A percentile compares a stretch with the other conserved stretches of the same genome.
Conservation (phyloP, 1,140 invertebrate genomes). For the Cydia fagiglandana region DNA sequence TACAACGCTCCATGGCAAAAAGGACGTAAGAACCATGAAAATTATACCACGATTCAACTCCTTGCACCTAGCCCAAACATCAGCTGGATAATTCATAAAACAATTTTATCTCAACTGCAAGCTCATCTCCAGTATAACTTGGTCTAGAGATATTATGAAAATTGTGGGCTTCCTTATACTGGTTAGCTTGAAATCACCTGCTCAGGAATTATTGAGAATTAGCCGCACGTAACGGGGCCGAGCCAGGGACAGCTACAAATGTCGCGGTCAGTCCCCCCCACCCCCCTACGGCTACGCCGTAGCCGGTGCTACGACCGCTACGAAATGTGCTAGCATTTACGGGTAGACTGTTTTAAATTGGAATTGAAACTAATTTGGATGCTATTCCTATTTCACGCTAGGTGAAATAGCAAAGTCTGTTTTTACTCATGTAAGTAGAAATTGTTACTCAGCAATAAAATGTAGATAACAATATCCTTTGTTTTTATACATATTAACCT, state of each 20-base stretch:
- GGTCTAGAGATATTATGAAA: background rate
- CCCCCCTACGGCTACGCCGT: constrained; percentile 40
- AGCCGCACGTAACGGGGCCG: background rate
- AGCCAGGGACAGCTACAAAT: constrained; percentile 60
- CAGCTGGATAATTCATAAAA: background rate
- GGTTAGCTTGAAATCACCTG: background rate
- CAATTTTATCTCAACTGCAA: background rate
- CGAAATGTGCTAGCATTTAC: constrained; percentile 26
- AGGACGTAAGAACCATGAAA: background rate
- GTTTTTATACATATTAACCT: too few relatives aligned
- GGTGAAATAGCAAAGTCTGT: background rate
- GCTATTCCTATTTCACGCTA: background rate
- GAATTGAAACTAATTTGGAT: constrained; percentile 6
- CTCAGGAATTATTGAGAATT: background rate
- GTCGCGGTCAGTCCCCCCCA: constrained; percentile 63
- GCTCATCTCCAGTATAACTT: background rate
- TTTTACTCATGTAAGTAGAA: background rate
- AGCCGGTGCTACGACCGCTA: constrained; percentile 32
- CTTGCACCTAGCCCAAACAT: background rate
- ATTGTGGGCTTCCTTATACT: background rate
- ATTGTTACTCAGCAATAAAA: background rate
- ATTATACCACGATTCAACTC: background rate
- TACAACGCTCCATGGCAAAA: background rate
- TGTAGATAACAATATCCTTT: too few relatives aligned
- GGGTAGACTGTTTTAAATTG: constrained; percentile 21